These are phyloP conservation scores for Platorchestia sp. DNA, from an alignment of 1,140 invertebrate species.

Conservation along the genomic window DNA sequence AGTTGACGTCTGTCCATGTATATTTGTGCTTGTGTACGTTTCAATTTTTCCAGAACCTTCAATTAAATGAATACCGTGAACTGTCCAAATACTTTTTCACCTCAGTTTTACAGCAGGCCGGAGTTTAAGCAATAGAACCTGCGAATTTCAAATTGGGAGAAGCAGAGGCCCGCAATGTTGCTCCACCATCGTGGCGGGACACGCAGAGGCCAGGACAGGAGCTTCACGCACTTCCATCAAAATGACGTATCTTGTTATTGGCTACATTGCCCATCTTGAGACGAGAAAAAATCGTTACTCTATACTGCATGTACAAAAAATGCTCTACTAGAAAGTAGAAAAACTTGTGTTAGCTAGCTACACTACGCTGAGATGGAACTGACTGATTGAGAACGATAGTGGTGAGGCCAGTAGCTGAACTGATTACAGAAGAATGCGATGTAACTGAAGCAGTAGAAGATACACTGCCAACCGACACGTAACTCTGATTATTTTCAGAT, in stretches of 20 bases:
- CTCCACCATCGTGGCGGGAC: too few species aligned
- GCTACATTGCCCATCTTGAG: neutral
- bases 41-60: too few species aligned
- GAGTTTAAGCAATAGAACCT: too few species aligned
- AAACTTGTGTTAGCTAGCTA: conserved; percentile 17
- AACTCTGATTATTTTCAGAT: neutral
- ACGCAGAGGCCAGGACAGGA: too few species aligned
- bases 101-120: too few species aligned
- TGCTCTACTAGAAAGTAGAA: neutral
- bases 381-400: conserved; percentile 36
- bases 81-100: too few species aligned
- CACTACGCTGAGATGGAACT: neutral
- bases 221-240: neutral
- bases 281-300: neutral
- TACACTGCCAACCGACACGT: neutral
- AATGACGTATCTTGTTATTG: neutral
- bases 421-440: conserved; percentile 15
- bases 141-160: neutral
- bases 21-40: too few species aligned
- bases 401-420: neutral
- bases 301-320: neutral
- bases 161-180: too few species aligned
- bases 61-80: too few species aligned
- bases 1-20: too few species aligned
- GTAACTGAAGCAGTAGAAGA: neutral